A percentile compares a stretch with the other conserved stretches of the same genome.
Conservation (phyloP, 2,797 vertebrate species). For the Phoxinus dragarum region DNA sequence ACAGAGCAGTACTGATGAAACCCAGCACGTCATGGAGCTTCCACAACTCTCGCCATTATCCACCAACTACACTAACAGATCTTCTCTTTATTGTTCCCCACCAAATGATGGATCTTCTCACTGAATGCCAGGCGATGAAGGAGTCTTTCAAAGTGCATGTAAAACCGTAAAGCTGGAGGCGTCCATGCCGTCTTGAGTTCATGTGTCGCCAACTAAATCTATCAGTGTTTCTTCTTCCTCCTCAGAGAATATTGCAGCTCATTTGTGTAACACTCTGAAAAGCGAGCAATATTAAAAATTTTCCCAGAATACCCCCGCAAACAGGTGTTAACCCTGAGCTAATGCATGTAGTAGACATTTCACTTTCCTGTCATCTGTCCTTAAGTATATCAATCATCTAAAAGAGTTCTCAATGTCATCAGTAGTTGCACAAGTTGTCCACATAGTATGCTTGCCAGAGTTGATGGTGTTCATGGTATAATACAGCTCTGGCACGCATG, state of each 20-base stretch:
- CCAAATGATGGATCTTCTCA: slow-evolving; percentile 7
- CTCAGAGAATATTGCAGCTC: not conserved
- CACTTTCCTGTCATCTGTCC: not conserved
- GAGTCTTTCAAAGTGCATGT: slow-evolving; percentile 14
- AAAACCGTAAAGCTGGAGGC: slow-evolving; percentile 20
- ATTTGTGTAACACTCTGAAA: not conserved
- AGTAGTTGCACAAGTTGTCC: not conserved
- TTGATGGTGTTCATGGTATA: not conserved
- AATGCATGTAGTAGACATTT: not conserved
- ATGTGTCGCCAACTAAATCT: slow-evolving; percentile 27
- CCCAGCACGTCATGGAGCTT: not conserved
- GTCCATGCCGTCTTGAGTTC: slow-evolving; percentile 1
- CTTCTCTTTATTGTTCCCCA: not conserved
- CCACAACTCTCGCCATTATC: not conserved
- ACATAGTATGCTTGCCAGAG: not conserved
- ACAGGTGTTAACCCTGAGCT: not conserved
- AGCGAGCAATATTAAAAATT: not conserved
- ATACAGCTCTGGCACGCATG: not conserved
- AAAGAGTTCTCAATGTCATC: not conserved
- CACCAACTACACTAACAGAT: not conserved
- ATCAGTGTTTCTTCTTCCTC: slow-evolving; percentile 38
- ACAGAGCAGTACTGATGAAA: slow-evolving; percentile 12
- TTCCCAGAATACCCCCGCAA: not conserved
- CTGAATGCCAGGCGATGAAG: slow-evolving; percentile 17
- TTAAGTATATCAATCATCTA: not conserved